Percentiles rank a stretch among this genome's conserved stretches.
Evolutionary conservation across 2,888 invertebrate genomes (phyloP).

Genomic region (Ophraella communa): DNA sequence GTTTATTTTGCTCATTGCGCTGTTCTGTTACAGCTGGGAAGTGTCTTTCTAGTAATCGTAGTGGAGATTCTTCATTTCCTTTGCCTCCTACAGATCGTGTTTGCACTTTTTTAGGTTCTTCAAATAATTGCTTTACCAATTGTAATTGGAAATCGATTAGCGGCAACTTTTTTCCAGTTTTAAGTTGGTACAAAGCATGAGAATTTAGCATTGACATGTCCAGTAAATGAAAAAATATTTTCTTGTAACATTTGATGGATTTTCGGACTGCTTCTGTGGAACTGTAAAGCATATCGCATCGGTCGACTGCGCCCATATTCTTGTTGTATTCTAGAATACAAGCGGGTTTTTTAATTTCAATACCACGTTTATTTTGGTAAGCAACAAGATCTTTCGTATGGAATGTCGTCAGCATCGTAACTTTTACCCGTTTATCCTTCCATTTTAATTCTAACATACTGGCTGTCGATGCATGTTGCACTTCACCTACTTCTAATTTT

Average conservation of each 20-base stretch:
- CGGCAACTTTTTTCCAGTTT: background rate
- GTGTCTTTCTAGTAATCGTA: no score
- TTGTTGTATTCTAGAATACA: slow-evolving; percentile 28
- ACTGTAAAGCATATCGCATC: slow-evolving; percentile 25
- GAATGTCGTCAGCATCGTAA: slow-evolving; percentile 15
- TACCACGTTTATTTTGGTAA: background rate
- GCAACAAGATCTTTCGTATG: slow-evolving; percentile 1
- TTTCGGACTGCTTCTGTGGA: background rate
- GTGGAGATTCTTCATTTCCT: no score
- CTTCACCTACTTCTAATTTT: slow-evolving; percentile 30
- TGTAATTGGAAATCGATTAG: background rate
- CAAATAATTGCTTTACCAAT: background rate
- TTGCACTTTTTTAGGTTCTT: background rate
- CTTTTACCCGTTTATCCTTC: background rate
- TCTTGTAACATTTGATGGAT: background rate
- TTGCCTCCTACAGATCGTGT: no score
- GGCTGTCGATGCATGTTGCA: background rate
- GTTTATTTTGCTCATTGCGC: no score
- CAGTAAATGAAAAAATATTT: background rate
- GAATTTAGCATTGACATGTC: background rate
- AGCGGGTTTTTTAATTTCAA: slow-evolving; percentile 14
- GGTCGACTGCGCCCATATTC: slow-evolving; percentile 24
- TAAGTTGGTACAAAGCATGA: background rate
- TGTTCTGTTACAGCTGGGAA: no score
- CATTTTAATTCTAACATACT: background rate